Evolutionary conservation across 1,140 invertebrate species (phyloP).

Genomic region (Colletes gigas): DNA sequence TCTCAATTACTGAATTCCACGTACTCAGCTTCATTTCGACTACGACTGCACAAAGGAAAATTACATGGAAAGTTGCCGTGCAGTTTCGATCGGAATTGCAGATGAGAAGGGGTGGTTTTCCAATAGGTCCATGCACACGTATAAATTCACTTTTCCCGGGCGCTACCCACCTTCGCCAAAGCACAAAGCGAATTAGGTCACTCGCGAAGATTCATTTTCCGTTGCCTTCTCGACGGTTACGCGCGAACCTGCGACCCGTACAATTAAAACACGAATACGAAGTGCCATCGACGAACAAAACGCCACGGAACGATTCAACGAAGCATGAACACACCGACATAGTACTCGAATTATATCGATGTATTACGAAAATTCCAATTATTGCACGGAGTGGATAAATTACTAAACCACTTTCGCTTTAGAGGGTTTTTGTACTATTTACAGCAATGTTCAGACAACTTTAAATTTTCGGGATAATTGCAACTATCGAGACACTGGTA

Average conservation of each 20-base stretch:
- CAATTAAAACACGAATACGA: slow-evolving; percentile 5
- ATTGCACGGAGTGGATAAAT: no score
- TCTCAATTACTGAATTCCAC: slow-evolving; percentile 46
- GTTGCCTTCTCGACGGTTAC: background rate
- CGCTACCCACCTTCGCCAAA: background rate
- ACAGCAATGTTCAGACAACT: no score
- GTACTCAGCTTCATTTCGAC: slow-evolving; percentile 35
- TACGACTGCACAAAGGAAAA: slow-evolving; percentile 43
- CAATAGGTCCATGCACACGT: slow-evolving; percentile 26
- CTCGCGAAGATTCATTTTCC: slow-evolving; percentile 27
- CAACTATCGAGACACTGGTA: no score
- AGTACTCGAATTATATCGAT: no score
- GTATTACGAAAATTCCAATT: no score
- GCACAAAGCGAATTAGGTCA: slow-evolving; percentile 37
- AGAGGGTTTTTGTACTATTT: no score
- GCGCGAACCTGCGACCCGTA: background rate
- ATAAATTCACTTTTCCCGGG: slow-evolving; percentile 44
- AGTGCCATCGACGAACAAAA: no score
- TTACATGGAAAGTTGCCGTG: slow-evolving; percentile 44
- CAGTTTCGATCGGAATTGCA: slow-evolving; percentile 47
- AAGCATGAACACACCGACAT: no score
- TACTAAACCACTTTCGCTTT: no score
- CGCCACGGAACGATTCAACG: no score
- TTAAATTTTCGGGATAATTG: no score
- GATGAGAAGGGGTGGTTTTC: slow-evolving; percentile 10